Percentiles rank a stretch among this genome's conserved stretches.
These are phyloP conservation scores for Ovis canadensis DNA, from an alignment of 2,113 vertebrate genomes.

Conservation along the genomic window DNA sequence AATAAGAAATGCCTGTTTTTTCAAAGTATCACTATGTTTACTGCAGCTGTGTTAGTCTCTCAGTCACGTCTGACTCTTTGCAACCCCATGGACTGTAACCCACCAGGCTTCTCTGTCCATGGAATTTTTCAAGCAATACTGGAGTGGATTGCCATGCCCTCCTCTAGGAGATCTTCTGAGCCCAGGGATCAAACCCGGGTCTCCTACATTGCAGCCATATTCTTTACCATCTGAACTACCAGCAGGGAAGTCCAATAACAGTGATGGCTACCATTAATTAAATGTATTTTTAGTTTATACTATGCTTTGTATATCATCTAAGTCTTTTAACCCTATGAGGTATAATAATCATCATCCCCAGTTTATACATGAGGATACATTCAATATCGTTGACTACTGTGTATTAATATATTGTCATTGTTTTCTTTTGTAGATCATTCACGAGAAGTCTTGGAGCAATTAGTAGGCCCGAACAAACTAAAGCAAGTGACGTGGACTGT, in stretches of 20 bases:
- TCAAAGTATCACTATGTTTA: not conserved
- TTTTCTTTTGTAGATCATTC: conserved; percentile 82
- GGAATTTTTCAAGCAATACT: not conserved
- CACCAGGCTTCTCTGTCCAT: not conserved
- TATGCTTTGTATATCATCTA: not conserved
- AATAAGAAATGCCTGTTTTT: not conserved
- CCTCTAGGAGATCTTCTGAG: not conserved
- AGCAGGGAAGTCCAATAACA: not conserved
- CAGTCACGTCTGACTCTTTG: not conserved
- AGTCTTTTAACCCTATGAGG: not conserved
- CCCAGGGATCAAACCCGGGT: not conserved
- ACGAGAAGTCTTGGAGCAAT: conserved; percentile 83
- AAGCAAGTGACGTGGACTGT: conserved; percentile 90
- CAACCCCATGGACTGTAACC: not conserved
- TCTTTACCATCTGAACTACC: not conserved
- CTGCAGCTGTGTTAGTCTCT: not conserved
- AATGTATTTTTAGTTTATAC: not conserved
- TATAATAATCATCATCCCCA: not conserved
- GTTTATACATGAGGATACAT: not conserved
- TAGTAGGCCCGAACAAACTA: conserved; percentile 83
- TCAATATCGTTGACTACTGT: conserved; percentile 4
- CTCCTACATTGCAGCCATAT: not conserved
- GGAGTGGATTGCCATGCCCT: not conserved
- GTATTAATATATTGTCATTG: conserved; percentile 26
- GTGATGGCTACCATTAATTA: not conserved